A percentile compares a stretch with the other conserved stretches of the same genome.
Conservation (phyloP, 2,113 vertebrate species). For the Nannospalax galili region DNA sequence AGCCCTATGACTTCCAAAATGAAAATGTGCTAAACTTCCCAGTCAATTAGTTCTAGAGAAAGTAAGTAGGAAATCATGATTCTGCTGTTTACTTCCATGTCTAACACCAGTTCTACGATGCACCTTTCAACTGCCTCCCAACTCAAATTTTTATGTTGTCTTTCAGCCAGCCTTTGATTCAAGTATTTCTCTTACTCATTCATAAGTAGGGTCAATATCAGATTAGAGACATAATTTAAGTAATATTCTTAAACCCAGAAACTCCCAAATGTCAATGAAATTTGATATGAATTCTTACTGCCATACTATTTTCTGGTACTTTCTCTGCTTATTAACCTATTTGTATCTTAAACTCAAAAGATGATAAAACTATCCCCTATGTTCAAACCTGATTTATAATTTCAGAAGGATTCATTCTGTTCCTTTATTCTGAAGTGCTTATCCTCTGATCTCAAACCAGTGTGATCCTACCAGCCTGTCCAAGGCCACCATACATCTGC, state of each 20-base stretch:
- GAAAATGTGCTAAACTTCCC: background rate
- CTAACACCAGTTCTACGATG: background rate
- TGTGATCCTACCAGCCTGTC: background rate
- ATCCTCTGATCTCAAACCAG: background rate
- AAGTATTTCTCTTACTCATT: background rate
- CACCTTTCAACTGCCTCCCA: background rate
- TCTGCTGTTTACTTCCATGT: background rate
- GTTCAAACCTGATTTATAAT: background rate
- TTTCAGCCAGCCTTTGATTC: background rate
- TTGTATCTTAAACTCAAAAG: background rate
- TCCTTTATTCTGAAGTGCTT: background rate
- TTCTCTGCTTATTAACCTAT: background rate
- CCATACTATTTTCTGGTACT: background rate
- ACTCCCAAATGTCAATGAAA: background rate
- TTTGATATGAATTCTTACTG: background rate
- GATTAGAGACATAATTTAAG: too few relatives aligned
- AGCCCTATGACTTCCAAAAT: background rate
- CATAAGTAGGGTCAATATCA: background rate
- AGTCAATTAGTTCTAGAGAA: background rate
- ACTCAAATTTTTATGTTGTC: background rate
- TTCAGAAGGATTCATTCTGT: too few relatives aligned
- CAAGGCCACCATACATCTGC: background rate
- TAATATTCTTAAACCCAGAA: background rate
- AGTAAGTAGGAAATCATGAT: background rate
- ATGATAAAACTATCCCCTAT: background rate